Base-by-base conservation (phyloP, 2,888 invertebrate genomes). In the Furcula furcula region DNA sequence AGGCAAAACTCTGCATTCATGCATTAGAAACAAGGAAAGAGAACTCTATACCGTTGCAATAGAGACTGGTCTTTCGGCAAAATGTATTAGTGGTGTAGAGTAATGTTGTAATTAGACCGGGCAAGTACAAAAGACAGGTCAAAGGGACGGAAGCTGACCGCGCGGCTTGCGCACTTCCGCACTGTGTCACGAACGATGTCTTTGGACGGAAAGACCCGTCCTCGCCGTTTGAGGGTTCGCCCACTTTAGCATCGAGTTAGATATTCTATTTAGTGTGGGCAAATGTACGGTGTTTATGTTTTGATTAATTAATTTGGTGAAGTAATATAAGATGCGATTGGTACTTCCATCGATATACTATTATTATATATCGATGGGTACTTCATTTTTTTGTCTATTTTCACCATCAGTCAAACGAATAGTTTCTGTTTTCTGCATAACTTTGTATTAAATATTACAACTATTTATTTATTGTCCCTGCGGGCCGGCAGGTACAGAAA, bases 141-240 rank as follows among this genome's bases (percentile, higher is more conserved):
- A 84, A 85, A 85, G 83, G 71, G 75, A 57, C 82, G 85, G 85
- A 85, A 74, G 76, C 78, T 81, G 82, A 79, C 82, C 82, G 79
- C 75, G 72, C 69, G 71, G 71, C 69, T 65, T 65, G 76, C 76
- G 70, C 49, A 71, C 80, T 76, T 80, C 81, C 79, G 75, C 51
- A 50, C 50, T 61, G 65, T 68, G 77, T 67, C 70, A 66, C 58
- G 60, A 63, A 52, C 65, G 61, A 61, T 68, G 75, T 79, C 79
- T 78, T 76, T 69, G 57, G 69, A 56, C 73, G 71, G 72, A 72
- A 71, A 55, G 64, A 55, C 55, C 60, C 53, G 56, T n/a, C 39
- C 52, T 40, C 45, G 55, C 39, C 56, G 63, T 59, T 66, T 54
- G 65, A 66, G 66, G 62, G 67, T 52, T 52, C 29, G 42, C 51